A percentile compares a stretch with the other conserved stretches of the same genome.
Evolutionary conservation across 2,113 vertebrate species (phyloP).

Genomic region (Dromiciops gliroides): DNA sequence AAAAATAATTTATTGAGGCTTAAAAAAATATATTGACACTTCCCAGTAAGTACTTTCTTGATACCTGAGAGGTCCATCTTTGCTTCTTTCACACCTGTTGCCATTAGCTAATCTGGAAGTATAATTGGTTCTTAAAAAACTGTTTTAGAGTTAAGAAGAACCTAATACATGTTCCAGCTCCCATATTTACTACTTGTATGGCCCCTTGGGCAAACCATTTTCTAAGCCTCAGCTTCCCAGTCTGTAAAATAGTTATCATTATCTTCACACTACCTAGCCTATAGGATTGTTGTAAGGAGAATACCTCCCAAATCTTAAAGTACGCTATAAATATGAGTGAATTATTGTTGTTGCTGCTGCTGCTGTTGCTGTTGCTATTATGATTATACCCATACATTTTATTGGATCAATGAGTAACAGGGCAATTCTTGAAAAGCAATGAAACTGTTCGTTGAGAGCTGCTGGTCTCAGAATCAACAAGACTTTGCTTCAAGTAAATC

Average conservation of each 20-base stretch:
- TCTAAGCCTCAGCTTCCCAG: neutral
- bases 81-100: neutral
- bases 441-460: neutral
- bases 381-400: neutral
- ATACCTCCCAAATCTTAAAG: neutral
- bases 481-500: neutral
- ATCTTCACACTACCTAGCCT: neutral
- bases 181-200: neutral
- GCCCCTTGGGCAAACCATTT: neutral
- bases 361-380: neutral
- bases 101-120: neutral
- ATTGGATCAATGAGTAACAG: neutral
- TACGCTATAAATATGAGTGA: neutral
- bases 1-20: neutral
- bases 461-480: neutral
- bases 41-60: neutral
- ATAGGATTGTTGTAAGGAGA: neutral
- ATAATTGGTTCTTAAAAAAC: neutral
- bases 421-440: neutral
- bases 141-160: neutral
- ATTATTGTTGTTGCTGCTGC: neutral
- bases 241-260: neutral
- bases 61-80: neutral
- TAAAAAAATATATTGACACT: neutral
- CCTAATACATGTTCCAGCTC: neutral